phyloP scores from a whole-genome alignment of 1,140 invertebrate species.

The Saccostrea glomerata region DNA sequence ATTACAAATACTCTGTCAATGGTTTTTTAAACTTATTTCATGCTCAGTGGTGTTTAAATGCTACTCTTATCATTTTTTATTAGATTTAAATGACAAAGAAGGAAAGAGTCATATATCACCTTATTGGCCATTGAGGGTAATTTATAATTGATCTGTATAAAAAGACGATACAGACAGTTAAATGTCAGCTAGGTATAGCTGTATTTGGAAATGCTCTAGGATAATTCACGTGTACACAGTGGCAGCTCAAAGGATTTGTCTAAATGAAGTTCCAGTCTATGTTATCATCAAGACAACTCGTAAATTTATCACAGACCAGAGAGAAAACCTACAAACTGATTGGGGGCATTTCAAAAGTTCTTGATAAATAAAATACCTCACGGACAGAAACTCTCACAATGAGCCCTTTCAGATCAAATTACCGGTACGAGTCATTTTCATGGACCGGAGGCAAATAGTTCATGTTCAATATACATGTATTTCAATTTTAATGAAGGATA shows the following conservation, averaged over 20 bases:
- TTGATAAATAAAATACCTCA: too few relatives aligned
- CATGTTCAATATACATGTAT: too few relatives aligned
- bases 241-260: slow-evolving; percentile 2
- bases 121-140: not conserved
- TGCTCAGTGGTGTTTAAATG: slow-evolving; percentile 17
- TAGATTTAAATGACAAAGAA: slow-evolving; percentile 21
- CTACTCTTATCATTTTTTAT: slow-evolving; percentile 21
- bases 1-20: not conserved
- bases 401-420: too few relatives aligned
- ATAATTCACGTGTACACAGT: not conserved
- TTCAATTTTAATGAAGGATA: too few relatives aligned
- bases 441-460: too few relatives aligned
- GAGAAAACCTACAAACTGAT: not conserved
- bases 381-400: too few relatives aligned
- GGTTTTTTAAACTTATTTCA: not conserved
- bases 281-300: not conserved
- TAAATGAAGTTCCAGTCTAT: slow-evolving; percentile 24
- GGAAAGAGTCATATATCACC: not conserved
- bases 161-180: not conserved
- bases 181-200: not conserved
- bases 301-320: slow-evolving; percentile 1
- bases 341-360: not conserved
- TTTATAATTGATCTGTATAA: slow-evolving; percentile 13
- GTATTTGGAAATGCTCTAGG: slow-evolving; percentile 22
- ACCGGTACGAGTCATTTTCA: too few relatives aligned